Evolutionary conservation across 2,888 invertebrate genomes (phyloP).

Genomic region (Drosophila emarginata): DNA sequence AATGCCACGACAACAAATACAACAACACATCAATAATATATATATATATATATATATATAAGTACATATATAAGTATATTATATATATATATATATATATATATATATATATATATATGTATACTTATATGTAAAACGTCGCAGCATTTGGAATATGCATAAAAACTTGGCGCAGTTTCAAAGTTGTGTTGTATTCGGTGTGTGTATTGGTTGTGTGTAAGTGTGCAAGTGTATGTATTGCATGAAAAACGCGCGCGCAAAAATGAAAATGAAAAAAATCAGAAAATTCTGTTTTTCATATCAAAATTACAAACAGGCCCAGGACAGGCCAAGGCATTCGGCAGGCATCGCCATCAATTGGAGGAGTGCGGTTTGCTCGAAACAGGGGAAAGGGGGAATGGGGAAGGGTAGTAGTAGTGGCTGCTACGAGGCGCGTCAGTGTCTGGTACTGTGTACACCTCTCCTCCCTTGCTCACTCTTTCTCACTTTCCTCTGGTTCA

Average conservation of each 20-base stretch:
- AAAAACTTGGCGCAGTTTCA: conserved; percentile 76
- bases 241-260: conserved; percentile 18
- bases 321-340: conserved; percentile 29
- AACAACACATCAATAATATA: conserved; percentile 55
- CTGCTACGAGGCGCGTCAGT: conserved; percentile 37
- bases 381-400: conserved; percentile 10
- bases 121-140: conserved; percentile 11
- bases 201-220: conserved; percentile 3
- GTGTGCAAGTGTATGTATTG: not conserved
- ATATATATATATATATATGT: conserved; percentile 22
- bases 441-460: conserved; percentile 7
- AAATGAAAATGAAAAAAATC: conserved; percentile 25
- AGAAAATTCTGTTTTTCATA: conserved; percentile 50
- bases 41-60: conserved; percentile 7
- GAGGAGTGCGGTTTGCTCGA: too few relatives aligned
- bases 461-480: not conserved
- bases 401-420: not conserved
- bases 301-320: conserved; percentile 65
- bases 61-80: conserved; percentile 2
- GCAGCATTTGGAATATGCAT: conserved; percentile 58
- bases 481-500: conserved; percentile 16
- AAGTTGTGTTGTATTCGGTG: conserved; percentile 41
- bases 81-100: conserved; percentile 11
- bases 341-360: conserved; percentile 15
- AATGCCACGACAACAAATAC: conserved; percentile 48